phyloP scores from a whole-genome alignment of 2,888 invertebrate species.

The Cryptophagus acutangulus region DNA sequence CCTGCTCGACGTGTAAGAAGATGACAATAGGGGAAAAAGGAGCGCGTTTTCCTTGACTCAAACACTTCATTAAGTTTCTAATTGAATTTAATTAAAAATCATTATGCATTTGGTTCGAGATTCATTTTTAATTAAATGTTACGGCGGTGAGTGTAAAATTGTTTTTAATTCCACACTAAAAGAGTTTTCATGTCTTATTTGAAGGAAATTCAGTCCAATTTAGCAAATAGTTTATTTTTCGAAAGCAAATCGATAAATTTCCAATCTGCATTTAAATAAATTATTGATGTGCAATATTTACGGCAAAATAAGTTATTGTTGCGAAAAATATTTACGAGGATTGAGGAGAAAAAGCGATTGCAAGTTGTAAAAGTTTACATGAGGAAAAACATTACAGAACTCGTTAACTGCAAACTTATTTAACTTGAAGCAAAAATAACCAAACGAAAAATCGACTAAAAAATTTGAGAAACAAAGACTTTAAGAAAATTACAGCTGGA shows the following conservation, averaged over 20 bases:
- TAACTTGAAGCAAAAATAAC: slow-evolving; percentile 20
- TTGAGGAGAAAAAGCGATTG: slow-evolving; percentile 9
- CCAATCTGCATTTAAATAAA: no score
- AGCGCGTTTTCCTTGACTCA: slow-evolving; percentile 33
- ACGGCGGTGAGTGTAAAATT: slow-evolving; percentile 11
- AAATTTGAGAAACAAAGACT: no score
- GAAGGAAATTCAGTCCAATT: no score
- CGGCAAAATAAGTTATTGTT: no score
- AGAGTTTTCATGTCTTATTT: neutral
- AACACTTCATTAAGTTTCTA: slow-evolving; percentile 39
- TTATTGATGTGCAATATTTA: no score
- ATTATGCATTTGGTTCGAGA: slow-evolving; percentile 20
- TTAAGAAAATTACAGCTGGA: no score
- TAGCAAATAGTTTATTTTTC: no score
- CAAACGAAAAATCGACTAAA: slow-evolving; percentile 17
- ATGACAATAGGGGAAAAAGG: slow-evolving; percentile 22
- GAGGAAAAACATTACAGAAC: slow-evolving; percentile 20
- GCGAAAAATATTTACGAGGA: neutral
- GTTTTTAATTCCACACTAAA: slow-evolving; percentile 1
- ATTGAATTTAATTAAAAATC: slow-evolving; percentile 37
- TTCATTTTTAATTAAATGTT: slow-evolving; percentile 35
- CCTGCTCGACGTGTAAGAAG: no score
- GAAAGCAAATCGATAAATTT: slow-evolving; percentile 1
- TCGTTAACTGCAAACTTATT: slow-evolving; percentile 24
- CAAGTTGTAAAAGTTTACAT: slow-evolving; percentile 14